These are phyloP conservation scores for Drosophila carrolli DNA, from an alignment of 1,140 invertebrate species.

Conservation along the genomic window DNA sequence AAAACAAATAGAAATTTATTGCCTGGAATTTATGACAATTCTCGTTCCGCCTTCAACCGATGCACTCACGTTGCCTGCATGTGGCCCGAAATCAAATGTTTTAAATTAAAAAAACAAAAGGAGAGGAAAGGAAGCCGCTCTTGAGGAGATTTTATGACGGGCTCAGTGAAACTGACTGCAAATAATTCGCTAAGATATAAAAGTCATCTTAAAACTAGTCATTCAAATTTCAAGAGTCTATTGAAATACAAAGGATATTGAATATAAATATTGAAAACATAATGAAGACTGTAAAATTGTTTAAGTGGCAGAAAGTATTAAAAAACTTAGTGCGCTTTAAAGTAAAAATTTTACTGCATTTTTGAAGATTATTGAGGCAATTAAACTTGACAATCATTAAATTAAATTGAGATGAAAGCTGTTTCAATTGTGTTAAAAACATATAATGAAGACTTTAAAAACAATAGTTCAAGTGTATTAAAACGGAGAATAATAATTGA, in stretches of 20 bases:
- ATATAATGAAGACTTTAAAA: no score
- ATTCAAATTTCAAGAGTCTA: background rate
- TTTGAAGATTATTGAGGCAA: no score
- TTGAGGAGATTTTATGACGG: background rate
- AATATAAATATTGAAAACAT: slow-evolving; percentile 3
- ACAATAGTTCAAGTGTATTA: no score
- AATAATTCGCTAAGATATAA: slow-evolving; percentile 11
- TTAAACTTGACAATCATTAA: no score
- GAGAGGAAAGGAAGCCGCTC: background rate
- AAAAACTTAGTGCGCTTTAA: no score
- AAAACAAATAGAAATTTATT: slow-evolving; percentile 84
- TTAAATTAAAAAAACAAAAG: slow-evolving; percentile 22
- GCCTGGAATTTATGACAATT: slow-evolving; percentile 82
- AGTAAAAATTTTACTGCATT: no score
- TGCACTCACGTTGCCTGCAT: slow-evolving; percentile 39
- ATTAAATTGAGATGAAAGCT: no score
- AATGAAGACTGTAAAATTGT: background rate
- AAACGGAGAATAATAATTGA: no score
- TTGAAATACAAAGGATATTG: slow-evolving; percentile 4
- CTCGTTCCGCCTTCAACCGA: slow-evolving; percentile 5
- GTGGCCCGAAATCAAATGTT: slow-evolving; percentile 42
- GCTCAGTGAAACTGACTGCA: slow-evolving; percentile 13
- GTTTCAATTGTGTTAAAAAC: no score
- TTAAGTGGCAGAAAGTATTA: no score
- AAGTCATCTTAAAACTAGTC: slow-evolving; percentile 7